Evolutionary conservation across 2,888 invertebrate genomes (phyloP).

Genomic region (Cenopis cana): DNA sequence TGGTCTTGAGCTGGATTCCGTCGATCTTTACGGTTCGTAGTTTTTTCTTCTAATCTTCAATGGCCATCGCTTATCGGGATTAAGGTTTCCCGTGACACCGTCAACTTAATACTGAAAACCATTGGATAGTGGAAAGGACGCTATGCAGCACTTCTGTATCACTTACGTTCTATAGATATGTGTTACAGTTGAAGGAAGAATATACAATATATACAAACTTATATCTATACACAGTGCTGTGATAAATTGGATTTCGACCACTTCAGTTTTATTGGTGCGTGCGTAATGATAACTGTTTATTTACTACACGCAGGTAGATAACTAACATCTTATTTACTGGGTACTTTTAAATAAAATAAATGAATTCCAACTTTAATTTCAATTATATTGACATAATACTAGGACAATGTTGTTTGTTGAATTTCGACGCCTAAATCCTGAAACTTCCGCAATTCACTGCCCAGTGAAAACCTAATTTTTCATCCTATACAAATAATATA

Average conservation of each 20-base stretch:
- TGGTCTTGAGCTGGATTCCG: slow-evolving; percentile 45
- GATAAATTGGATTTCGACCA: slow-evolving; percentile 17
- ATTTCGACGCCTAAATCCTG: background rate
- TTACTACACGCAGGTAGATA: slow-evolving; percentile 13
- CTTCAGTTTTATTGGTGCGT: slow-evolving; percentile 12
- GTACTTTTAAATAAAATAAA: background rate
- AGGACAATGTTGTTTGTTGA: background rate
- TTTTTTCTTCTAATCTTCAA: slow-evolving; percentile 18
- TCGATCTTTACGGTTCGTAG: background rate
- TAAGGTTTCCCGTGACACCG: slow-evolving; percentile 19
- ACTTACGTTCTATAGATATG: slow-evolving; percentile 1
- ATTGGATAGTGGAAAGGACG: background rate
- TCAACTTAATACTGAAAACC: slow-evolving; percentile 3
- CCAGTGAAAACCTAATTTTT: background rate
- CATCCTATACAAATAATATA: background rate
- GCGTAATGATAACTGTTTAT: slow-evolving; percentile 27
- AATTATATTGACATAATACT: background rate
- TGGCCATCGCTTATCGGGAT: slow-evolving; percentile 35
- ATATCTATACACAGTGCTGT: background rate
- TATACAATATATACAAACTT: background rate
- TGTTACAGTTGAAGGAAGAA: background rate
- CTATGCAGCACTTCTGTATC: background rate
- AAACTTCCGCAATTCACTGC: background rate
- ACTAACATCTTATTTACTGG: background rate
- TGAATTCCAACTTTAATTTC: background rate